Base-by-base conservation (phyloP, 2,113 vertebrate species). In the Leucopsar rothschildi region DNA sequence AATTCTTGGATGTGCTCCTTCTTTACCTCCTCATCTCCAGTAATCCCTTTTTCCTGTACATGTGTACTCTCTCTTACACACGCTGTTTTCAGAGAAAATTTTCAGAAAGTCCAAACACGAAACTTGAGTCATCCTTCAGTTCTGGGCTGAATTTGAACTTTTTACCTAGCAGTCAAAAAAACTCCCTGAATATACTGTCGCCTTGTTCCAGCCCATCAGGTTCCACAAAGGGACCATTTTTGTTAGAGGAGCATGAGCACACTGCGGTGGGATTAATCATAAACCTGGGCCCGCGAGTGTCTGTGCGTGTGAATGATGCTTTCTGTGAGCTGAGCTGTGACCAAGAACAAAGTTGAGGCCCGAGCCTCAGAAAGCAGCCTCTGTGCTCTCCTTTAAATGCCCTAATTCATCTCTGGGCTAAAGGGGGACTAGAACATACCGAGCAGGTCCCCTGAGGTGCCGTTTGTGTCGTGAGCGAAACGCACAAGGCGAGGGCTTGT, bases 151-250 rank as follows among this genome's bases (percentile, higher is more conserved):
- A 82, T 81, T 72, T 97, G 97, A 97, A 96, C 96, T 94, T 97
- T 97, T 96, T 97, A 93, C 95, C 92, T 88, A 92, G 76, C 15
- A 77, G 91, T 95, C 91, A 80, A 87, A 97, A 76, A 76, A 68
- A 31, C 29, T 86, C 92, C 94, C 96, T 95, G 97, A 96, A 94
- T 56, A 61, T 92, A 97, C 97, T 98, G 97, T 97, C 64, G 44
- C 92, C 97, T 94, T 94, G 87, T 96, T 95, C 47, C 22, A 77
- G 76, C 24, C 89, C 86, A 25, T 95, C 70, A 52, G 53, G 79
- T 80, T 83, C 95, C 81, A 98, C 97, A 98, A 98, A 98, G 97
- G 78, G 68, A 63, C 96, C 95, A 95, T 98, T 98, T 98, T 95
- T 95, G 93, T 72, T 55, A 4, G 25, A 29, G 75, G 47, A 22